phyloP scores from a whole-genome alignment of 2,113 vertebrate species.

The Leptodactylus fuscus region DNA sequence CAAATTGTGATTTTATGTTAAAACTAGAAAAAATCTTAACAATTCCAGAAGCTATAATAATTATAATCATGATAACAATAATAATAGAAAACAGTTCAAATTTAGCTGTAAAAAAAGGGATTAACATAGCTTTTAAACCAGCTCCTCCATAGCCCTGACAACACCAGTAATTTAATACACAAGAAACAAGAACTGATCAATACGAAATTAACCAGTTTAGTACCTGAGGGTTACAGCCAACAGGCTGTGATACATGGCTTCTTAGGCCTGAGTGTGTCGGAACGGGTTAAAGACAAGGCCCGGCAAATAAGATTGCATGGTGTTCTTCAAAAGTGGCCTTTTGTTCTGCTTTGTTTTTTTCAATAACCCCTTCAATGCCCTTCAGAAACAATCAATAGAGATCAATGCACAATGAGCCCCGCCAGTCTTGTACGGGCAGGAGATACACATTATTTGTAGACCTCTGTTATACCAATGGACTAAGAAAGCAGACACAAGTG shows the following conservation, averaged over 20 bases:
- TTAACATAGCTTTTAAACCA: slow-evolving; percentile 17
- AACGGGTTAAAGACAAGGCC: slow-evolving; percentile 35
- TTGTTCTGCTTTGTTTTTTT: slow-evolving; percentile 39
- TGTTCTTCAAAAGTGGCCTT: slow-evolving; percentile 52
- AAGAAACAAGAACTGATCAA: slow-evolving; percentile 52
- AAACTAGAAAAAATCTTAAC: background rate
- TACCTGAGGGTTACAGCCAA: background rate
- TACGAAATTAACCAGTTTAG: slow-evolving; percentile 44
- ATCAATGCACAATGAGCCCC: slow-evolving; percentile 40
- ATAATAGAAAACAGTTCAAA: background rate
- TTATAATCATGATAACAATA: background rate
- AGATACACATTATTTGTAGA: slow-evolving; percentile 10
- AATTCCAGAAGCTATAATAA: background rate
- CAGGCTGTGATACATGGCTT: background rate
- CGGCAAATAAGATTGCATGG: slow-evolving; percentile 37
- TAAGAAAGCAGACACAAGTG: background rate
- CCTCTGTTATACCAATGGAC: background rate
- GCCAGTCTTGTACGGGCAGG: background rate
- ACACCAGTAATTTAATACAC: slow-evolving; percentile 54
- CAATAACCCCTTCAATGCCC: slow-evolving; percentile 58
- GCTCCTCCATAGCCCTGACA: slow-evolving; percentile 49
- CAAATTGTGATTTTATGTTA: background rate
- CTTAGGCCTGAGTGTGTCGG: background rate
- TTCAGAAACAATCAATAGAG: slow-evolving; percentile 56
- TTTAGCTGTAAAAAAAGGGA: slow-evolving; percentile 19